These are phyloP conservation scores for Uria lomvia DNA, from an alignment of 2,113 vertebrate species.

Conservation along the genomic window DNA sequence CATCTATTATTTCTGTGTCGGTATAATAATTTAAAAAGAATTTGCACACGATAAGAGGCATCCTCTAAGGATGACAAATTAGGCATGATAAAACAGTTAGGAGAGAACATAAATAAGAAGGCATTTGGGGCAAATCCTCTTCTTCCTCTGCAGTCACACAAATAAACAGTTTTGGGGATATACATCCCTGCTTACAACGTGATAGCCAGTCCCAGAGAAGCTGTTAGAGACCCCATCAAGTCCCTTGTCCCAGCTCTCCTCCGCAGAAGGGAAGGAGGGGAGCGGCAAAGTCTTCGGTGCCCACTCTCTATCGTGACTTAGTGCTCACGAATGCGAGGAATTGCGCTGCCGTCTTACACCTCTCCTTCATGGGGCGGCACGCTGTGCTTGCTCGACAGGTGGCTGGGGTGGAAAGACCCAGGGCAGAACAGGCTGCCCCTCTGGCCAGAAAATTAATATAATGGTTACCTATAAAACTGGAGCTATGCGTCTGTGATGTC, in stretches of 20 bases:
- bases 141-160: not conserved
- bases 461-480: not conserved
- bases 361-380: accelerated
- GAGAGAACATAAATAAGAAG: constrained; percentile 43
- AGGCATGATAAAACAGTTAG: constrained; percentile 42
- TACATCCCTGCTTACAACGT: not conserved
- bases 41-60: constrained; percentile 43
- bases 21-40: constrained; percentile 60
- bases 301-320: not conserved
- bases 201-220: not conserved
- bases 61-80: constrained; percentile 53
- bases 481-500: not conserved
- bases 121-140: constrained; percentile 41
- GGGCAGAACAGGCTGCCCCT: not conserved
- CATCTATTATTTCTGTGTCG: constrained; percentile 53
- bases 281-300: not conserved
- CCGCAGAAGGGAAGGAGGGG: not conserved
- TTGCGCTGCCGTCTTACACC: accelerated
- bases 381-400: not conserved
- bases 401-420: not conserved
- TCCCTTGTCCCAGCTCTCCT: not conserved
- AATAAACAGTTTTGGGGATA: not conserved
- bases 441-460: not conserved
- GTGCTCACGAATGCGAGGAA: not conserved
- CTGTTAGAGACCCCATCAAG: not conserved